A percentile compares a stretch with the other conserved stretches of the same genome.
Evolutionary conservation across 2,888 invertebrate genomes (phyloP).

Genomic region (Drosophila stalkeri): DNA sequence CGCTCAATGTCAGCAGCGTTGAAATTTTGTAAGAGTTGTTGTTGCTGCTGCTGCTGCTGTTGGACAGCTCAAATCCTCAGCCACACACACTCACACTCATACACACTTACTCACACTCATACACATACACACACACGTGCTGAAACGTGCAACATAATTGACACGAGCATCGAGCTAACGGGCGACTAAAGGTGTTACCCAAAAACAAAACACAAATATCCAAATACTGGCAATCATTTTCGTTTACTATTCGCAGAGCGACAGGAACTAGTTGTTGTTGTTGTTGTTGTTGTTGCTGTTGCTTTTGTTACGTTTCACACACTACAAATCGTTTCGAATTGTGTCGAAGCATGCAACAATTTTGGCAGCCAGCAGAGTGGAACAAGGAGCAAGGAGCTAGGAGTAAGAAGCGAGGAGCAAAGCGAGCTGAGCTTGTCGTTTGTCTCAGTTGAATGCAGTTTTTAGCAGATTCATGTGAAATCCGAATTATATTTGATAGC

Average conservation of each 20-base stretch:
- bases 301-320: conserved; percentile 28
- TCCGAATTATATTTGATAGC: neutral
- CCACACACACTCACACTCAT: conserved; percentile 7
- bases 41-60: conserved; percentile 7
- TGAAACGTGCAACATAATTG: conserved; percentile 32
- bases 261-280: neutral
- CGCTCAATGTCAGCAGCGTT: conserved; percentile 41
- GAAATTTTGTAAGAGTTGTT: conserved; percentile 18
- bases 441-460: neutral
- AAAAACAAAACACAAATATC: conserved; percentile 4
- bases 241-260: conserved; percentile 2
- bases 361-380: conserved; percentile 6
- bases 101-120: conserved; percentile 13
- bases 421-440: neutral
- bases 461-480: neutral
- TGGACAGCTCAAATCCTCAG: conserved; percentile 15
- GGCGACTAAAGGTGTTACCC: conserved; percentile 19
- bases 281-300: neutral
- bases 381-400: no score
- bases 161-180: conserved; percentile 38
- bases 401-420: no score
- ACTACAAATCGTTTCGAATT: conserved; percentile 45
- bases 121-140: neutral
- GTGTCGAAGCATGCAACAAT: conserved; percentile 7
- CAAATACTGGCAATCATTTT: conserved; percentile 16